Evolutionary conservation across 2,113 vertebrate species (phyloP), one percentile per base, ranked within the genome.

Genomic region (Chloropsis cyanopogon): DNA sequence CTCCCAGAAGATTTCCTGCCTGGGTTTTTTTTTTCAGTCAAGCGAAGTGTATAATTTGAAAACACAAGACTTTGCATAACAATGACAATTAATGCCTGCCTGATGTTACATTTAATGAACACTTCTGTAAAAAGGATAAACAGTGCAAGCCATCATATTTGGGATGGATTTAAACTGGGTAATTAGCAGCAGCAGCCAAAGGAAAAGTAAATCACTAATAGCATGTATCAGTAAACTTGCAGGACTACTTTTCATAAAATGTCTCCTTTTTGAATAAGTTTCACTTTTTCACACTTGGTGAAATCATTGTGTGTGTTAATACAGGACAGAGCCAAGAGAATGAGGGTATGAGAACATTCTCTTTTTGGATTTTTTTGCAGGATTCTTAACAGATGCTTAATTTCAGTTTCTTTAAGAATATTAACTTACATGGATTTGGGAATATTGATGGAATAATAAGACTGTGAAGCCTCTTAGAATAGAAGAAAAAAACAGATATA

Each of bases 101-200:
- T 95, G 84, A 90, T 87, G 66, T 81, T 92, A 25, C 72, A 56
- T 76, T 96, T 95, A 95, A 83, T 94, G 75, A 95, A 37, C 59
- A 79, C 57, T 21, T 70, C 14, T 76, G 49, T 79, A 33, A 92
- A 75, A 80, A 50, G 15, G 7, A 76, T 39, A 24, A 82, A 53
- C 7, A 35, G 24, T 26, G 22, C 44, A 86, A 76, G 15, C 64
- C 46, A 81, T 82, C 17, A 12, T 94, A 17, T 91, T 95, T 88
- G 57, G 80, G 78, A 63, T 94, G 66, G 65, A 57, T 86, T 88
- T 86, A 77, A 86, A 75, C 80, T 68, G 49, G 49, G 33, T 79
- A 71, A 28, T 10, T 96, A 79, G 47, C 35, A 87, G 65, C 63
- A 86, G 78, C 82, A 92, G 54, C 78, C 70, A 86, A 59, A 75